Evolutionary conservation across 2,888 invertebrate species (phyloP).

Genomic region (Lampropteryx suffumata): DNA sequence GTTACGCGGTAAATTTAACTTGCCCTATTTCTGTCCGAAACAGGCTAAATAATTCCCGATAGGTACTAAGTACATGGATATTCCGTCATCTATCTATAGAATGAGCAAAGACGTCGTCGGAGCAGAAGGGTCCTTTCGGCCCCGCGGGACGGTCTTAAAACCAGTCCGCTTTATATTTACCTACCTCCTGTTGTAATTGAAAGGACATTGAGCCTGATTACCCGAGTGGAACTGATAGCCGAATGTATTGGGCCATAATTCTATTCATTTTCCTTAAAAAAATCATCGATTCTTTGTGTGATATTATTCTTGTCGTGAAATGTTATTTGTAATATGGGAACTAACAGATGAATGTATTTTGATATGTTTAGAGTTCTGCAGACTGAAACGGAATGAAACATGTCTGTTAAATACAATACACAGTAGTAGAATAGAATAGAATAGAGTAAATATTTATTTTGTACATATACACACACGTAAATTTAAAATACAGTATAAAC

Average conservation of each 20-base stretch:
- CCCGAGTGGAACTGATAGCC: conserved; percentile 68
- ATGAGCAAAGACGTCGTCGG: conserved; percentile 59
- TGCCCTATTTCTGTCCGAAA: conserved; percentile 59
- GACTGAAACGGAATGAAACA: not conserved
- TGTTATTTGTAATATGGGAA: conserved; percentile 26
- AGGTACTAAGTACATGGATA: conserved; percentile 59
- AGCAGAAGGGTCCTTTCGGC: conserved; percentile 61
- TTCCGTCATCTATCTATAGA: conserved; percentile 73
- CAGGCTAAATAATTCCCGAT: conserved; percentile 58
- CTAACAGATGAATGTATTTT: conserved; percentile 14
- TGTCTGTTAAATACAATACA: too few species aligned
- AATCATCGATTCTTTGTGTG: conserved; percentile 24
- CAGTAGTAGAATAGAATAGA: too few species aligned
- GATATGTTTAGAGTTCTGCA: conserved; percentile 1
- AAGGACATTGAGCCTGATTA: conserved; percentile 68
- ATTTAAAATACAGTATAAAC: too few species aligned
- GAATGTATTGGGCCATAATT: conserved; percentile 56
- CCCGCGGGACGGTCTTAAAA: conserved; percentile 63
- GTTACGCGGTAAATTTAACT: conserved; percentile 49
- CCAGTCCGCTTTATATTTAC: conserved; percentile 70
- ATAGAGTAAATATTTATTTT: too few species aligned
- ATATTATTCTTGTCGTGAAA: conserved; percentile 25
- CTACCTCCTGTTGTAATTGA: conserved; percentile 72
- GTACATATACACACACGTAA: too few species aligned
- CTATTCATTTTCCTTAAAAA: conserved; percentile 28